phyloP scores from a whole-genome alignment of 2,888 invertebrate genomes.

The Vandiemenella viatica region DNA sequence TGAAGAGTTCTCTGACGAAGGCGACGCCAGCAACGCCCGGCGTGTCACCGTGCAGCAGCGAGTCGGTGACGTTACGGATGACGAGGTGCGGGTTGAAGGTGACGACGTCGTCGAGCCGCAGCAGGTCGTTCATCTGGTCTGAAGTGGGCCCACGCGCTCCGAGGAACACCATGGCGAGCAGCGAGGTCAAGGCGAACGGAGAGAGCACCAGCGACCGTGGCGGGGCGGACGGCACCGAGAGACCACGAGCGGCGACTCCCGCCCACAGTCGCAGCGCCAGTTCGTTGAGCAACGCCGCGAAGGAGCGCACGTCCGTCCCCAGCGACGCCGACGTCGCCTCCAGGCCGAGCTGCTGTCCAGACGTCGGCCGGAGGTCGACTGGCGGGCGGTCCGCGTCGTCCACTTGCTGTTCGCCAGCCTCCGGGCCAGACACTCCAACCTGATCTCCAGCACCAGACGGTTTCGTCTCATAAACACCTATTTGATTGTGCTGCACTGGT shows the following conservation, averaged over 20 bases:
- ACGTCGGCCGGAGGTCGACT: constrained; percentile 39
- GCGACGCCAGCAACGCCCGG: constrained; percentile 66
- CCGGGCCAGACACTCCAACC: too few species aligned
- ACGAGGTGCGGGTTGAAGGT: constrained; percentile 81
- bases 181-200: constrained; percentile 70
- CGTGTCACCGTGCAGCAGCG: constrained; percentile 48
- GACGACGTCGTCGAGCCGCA: constrained; percentile 72
- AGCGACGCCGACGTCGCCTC: constrained; percentile 59
- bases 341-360: constrained; percentile 45
- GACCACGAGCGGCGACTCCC: constrained; percentile 44
- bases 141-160: constrained; percentile 77
- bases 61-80: constrained; percentile 71
- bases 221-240: constrained; percentile 49
- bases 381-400: constrained; percentile 16
- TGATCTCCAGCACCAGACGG: too few species aligned
- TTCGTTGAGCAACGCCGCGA: constrained; percentile 68
- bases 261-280: constrained; percentile 73
- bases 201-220: constrained; percentile 61
- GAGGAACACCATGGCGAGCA: constrained; percentile 80
- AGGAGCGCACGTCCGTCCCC: constrained; percentile 59
- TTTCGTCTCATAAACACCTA: too few species aligned
- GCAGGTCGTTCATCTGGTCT: constrained; percentile 77
- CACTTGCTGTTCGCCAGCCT: too few species aligned
- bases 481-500: too few species aligned
- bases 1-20: constrained; percentile 68